phyloP scores from a whole-genome alignment of 35 echinoderm and acorn worm species.

The Strongylocentrotus purpuratus region DNA sequence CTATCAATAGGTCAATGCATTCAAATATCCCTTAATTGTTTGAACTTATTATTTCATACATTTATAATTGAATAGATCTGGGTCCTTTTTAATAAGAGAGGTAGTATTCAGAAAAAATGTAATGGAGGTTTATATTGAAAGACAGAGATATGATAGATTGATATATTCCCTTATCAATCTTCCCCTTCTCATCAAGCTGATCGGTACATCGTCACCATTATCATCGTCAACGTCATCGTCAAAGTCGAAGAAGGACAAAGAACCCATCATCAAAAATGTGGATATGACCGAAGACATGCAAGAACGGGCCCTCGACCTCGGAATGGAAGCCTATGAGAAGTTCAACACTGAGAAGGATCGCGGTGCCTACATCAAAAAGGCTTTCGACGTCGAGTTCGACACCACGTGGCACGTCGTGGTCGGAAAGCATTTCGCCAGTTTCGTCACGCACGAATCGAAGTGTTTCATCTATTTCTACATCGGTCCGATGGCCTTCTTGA shows the following conservation, averaged over 20 bases:
- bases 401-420: constrained; percentile 67
- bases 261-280: constrained; percentile 48
- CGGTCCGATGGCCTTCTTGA: constrained; percentile 58
- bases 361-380: constrained; percentile 62
- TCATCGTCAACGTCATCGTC: constrained; percentile 12
- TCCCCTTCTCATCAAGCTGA: neutral
- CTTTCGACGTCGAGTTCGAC: constrained; percentile 49
- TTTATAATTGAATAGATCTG: too few species aligned
- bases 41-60: too few species aligned
- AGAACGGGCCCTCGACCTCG: constrained; percentile 29
- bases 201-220: neutral
- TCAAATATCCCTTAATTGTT: too few species aligned
- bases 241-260: neutral
- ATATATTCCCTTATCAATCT: neutral
- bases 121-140: too few species aligned
- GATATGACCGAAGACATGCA: constrained; percentile 67
- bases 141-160: too few species aligned
- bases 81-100: too few species aligned
- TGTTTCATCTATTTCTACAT: constrained; percentile 70
- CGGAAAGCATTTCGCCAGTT: constrained; percentile 66
- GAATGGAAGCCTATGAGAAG: constrained; percentile 40
- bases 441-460: constrained; percentile 69
- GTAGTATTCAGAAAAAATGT: too few species aligned
- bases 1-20: too few species aligned
- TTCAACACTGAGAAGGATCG: constrained; percentile 62